A percentile compares a stretch with the other conserved stretches of the same genome.
Evolutionary conservation across 2,113 vertebrate species (phyloP).

Genomic region (Rhizomys pruinosus): DNA sequence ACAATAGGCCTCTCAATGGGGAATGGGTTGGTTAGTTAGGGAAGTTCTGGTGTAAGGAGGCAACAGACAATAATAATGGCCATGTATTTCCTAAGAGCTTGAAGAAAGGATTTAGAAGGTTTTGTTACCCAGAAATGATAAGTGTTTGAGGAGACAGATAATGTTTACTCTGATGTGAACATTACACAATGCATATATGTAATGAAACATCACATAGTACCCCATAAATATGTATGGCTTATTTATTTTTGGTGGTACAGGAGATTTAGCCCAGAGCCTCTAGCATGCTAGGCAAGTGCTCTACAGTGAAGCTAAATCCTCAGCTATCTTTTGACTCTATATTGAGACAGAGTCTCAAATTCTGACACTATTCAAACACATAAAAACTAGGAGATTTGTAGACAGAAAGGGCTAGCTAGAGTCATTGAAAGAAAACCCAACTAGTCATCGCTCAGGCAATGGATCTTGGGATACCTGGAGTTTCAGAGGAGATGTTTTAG

Average conservation of each 20-base stretch:
- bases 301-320: background rate
- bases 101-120: background rate
- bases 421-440: background rate
- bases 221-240: background rate
- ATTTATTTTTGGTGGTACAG: background rate
- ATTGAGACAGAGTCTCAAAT: background rate
- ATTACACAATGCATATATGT: background rate
- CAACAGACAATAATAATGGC: background rate
- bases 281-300: background rate
- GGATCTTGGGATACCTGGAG: background rate
- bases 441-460: background rate
- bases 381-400: background rate
- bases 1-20: background rate
- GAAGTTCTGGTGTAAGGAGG: background rate
- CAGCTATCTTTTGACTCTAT: background rate
- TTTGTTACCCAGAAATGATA: background rate
- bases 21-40: background rate
- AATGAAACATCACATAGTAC: background rate
- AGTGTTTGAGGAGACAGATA: background rate
- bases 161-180: background rate
- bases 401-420: background rate
- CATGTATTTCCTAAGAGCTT: background rate
- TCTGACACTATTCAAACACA: background rate
- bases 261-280: background rate
- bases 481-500: background rate